Evolutionary conservation across 1,140 invertebrate species (phyloP).

Genomic region (Leptinotarsa texana): DNA sequence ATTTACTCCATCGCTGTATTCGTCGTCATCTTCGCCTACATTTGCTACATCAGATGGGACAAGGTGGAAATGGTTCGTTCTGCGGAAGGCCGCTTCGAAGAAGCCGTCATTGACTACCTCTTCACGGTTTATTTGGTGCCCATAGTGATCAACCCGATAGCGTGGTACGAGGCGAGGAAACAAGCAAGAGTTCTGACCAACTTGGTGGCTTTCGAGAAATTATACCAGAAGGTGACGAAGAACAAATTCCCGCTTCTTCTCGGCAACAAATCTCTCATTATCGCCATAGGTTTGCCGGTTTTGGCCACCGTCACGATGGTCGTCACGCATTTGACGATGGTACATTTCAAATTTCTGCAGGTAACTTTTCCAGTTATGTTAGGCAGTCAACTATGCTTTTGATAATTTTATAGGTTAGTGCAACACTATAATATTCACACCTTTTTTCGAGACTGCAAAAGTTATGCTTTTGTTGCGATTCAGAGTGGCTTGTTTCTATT

Average conservation of each 20-base stretch:
- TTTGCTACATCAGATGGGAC: slow-evolving; percentile 63
- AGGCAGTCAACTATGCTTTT: too few relatives aligned
- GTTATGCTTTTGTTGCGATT: too few relatives aligned
- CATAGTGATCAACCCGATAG: slow-evolving; percentile 62
- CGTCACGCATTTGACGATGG: slow-evolving; percentile 68
- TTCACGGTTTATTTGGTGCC: slow-evolving; percentile 70
- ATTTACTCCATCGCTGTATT: slow-evolving; percentile 62
- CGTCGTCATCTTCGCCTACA: slow-evolving; percentile 57
- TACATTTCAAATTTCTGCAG: slow-evolving; percentile 64
- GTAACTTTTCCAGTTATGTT: slow-evolving; percentile 44
- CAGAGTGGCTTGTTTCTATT: too few relatives aligned
- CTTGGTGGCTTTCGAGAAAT: slow-evolving; percentile 62
- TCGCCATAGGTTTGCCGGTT: slow-evolving; percentile 57
- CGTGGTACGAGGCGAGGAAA: slow-evolving; percentile 67
- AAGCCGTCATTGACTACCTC: slow-evolving; percentile 70
- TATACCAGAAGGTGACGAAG: slow-evolving; percentile 46
- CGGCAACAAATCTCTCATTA: slow-evolving; percentile 48
- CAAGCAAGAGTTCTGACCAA: slow-evolving; percentile 63
- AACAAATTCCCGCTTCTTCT: slow-evolving; percentile 43
- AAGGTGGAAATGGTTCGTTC: slow-evolving; percentile 63
- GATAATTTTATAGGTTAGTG: too few relatives aligned
- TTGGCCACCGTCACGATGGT: slow-evolving; percentile 65
- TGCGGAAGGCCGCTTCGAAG: slow-evolving; percentile 68
- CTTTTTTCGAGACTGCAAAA: too few relatives aligned
- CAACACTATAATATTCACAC: too few relatives aligned